phyloP scores from a whole-genome alignment of 2,113 vertebrate genomes.

The Parotia lawesii region DNA sequence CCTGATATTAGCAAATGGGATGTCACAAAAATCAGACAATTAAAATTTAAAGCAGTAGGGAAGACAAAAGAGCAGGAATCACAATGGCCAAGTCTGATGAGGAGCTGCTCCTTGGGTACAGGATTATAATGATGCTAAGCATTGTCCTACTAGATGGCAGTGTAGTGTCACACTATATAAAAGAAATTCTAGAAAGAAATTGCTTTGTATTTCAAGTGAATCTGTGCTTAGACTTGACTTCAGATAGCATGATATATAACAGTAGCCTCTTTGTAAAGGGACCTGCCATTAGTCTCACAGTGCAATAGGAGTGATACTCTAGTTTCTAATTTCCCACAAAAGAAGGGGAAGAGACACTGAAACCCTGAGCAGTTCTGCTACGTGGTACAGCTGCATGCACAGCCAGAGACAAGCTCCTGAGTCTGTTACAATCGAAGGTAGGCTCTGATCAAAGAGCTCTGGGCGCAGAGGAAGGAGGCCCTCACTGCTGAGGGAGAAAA shows the following conservation, averaged over 20 bases:
- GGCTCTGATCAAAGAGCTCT: neutral
- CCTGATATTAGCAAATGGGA: neutral
- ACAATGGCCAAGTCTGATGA: conserved; percentile 40
- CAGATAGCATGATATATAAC: neutral
- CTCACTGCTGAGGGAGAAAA: neutral
- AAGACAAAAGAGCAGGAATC: conserved; percentile 29
- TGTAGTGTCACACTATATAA: conserved; percentile 51
- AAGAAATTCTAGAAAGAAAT: conserved; percentile 48
- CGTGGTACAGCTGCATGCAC: fast-evolving
- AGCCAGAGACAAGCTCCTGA: neutral
- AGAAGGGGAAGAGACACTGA: neutral
- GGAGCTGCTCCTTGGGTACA: conserved; percentile 29
- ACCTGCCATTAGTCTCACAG: neutral
- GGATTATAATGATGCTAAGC: conserved; percentile 7
- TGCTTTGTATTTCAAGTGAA: conserved; percentile 40
- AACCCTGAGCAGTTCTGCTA: neutral
- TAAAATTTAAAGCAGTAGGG: neutral
- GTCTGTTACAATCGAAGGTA: neutral
- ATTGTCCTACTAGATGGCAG: conserved; percentile 73
- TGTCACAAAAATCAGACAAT: neutral
- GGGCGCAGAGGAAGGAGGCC: neutral
- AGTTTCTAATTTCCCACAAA: neutral
- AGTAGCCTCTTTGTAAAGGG: neutral
- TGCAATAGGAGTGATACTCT: neutral
- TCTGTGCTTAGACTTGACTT: conserved; percentile 31